Evolutionary conservation across 2,113 vertebrate genomes (phyloP).

Genomic region (Phycodurus eques): DNA sequence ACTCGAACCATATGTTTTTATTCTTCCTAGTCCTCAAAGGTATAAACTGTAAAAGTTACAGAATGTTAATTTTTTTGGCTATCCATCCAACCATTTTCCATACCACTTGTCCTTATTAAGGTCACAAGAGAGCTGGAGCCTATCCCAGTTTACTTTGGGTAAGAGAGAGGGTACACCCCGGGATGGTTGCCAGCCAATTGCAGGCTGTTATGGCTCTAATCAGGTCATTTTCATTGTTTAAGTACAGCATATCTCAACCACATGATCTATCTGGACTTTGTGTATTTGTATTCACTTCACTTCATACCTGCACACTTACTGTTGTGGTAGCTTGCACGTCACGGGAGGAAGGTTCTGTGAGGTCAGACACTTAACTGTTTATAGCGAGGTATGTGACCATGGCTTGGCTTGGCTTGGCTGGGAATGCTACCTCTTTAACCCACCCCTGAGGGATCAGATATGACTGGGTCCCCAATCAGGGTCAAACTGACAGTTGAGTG

Average conservation of each 20-base stretch:
- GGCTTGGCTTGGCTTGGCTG: constrained; percentile 66
- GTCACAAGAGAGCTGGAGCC: neutral
- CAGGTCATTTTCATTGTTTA: neutral
- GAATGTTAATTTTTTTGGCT: neutral
- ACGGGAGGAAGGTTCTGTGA: constrained; percentile 28
- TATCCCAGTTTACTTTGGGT: neutral
- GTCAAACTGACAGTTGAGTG: constrained; percentile 71
- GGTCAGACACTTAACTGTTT: constrained; percentile 16
- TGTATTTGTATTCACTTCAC: neutral
- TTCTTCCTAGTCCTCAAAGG: neutral
- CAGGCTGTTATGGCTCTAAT: too few species aligned
- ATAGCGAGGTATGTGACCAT: constrained; percentile 41
- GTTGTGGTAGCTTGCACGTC: neutral
- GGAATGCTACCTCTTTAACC: constrained; percentile 35
- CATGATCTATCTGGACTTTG: neutral
- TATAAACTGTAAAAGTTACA: neutral
- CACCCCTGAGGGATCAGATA: constrained; percentile 73
- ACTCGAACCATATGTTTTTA: neutral
- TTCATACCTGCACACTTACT: constrained; percentile 13
- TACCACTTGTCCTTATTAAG: too few species aligned
- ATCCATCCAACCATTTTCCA: too few species aligned
- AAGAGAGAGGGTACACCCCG: too few species aligned
- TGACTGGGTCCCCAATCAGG: constrained; percentile 69
- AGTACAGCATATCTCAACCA: neutral
- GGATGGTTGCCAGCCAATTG: too few species aligned